Conservation (phyloP, 2,113 vertebrate genomes). For the Etheostoma cragini region DNA sequence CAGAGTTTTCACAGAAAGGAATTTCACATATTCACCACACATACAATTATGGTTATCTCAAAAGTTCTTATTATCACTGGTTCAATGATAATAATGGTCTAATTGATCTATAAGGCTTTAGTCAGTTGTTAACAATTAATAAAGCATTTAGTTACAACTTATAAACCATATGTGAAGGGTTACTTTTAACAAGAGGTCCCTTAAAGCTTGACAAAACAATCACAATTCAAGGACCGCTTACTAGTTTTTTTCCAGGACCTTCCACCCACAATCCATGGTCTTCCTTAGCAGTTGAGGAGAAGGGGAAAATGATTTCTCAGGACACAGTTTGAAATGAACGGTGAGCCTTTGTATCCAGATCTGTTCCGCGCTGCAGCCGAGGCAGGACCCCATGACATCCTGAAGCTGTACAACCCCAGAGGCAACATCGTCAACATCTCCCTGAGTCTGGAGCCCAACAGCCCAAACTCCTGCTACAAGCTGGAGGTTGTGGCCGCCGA, state of each 20-base stretch:
- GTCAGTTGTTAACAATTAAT: neutral
- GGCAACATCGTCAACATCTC: slow-evolving; percentile 88
- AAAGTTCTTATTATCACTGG: neutral
- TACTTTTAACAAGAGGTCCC: neutral
- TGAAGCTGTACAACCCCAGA: slow-evolving; percentile 86
- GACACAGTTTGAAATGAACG: neutral
- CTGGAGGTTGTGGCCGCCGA: slow-evolving; percentile 86
- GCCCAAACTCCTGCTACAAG: slow-evolving; percentile 78
- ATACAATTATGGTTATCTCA: neutral
- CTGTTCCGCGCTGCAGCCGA: slow-evolving; percentile 85
- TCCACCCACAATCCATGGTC: neutral
- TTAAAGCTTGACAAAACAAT: neutral
- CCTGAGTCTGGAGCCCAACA: slow-evolving; percentile 80
- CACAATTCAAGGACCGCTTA: neutral
- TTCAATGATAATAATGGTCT: neutral
- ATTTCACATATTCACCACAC: too few relatives aligned
- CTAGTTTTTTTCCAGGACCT: neutral
- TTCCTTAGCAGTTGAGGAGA: neutral
- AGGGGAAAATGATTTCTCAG: neutral
- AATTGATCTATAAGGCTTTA: neutral
- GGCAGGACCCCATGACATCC: slow-evolving; percentile 84
- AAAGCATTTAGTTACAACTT: neutral
- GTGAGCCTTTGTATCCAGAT: slow-evolving; percentile 58
- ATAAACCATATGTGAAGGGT: neutral
- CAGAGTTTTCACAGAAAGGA: too few relatives aligned